phyloP scores from a whole-genome alignment of 2,113 vertebrate species.

The Poecile atricapillus region DNA sequence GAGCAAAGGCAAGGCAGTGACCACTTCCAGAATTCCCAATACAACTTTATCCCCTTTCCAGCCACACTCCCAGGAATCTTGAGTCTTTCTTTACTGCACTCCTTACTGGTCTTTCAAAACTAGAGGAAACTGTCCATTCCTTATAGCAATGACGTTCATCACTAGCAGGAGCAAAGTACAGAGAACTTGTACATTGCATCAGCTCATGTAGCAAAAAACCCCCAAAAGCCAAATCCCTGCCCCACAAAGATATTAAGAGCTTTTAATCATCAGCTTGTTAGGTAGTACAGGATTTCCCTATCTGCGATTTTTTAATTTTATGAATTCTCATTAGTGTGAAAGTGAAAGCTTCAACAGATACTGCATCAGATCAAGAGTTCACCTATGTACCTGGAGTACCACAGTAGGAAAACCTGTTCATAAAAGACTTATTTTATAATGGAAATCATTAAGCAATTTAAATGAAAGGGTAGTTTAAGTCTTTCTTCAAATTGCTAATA shows the following conservation, averaged over 20 bases:
- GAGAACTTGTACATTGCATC: not conserved
- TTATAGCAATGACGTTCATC: not conserved
- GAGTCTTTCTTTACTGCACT: not conserved
- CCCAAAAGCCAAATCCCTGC: not conserved
- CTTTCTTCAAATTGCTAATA: not conserved
- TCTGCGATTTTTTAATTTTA: not conserved
- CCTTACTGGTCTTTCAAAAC: not conserved
- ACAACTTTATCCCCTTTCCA: not conserved
- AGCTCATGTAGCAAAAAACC: not conserved
- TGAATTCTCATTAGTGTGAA: not conserved
- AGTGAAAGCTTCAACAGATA: not conserved
- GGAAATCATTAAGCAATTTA: not conserved
- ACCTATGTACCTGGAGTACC: not conserved
- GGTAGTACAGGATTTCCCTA: not conserved
- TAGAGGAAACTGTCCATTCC: not conserved
- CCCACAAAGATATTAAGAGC: not conserved
- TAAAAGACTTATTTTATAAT: not conserved
- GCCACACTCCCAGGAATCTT: not conserved
- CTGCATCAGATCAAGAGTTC: not conserved
- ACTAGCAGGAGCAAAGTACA: not conserved
- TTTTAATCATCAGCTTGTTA: not conserved
- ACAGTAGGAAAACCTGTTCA: not conserved
- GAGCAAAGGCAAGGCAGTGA: not conserved
- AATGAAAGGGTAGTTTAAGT: not conserved
- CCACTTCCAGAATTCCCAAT: not conserved